These are phyloP conservation scores for Microtus ochrogaster DNA, from an alignment of 2,113 vertebrate species.

Conservation along the genomic window DNA sequence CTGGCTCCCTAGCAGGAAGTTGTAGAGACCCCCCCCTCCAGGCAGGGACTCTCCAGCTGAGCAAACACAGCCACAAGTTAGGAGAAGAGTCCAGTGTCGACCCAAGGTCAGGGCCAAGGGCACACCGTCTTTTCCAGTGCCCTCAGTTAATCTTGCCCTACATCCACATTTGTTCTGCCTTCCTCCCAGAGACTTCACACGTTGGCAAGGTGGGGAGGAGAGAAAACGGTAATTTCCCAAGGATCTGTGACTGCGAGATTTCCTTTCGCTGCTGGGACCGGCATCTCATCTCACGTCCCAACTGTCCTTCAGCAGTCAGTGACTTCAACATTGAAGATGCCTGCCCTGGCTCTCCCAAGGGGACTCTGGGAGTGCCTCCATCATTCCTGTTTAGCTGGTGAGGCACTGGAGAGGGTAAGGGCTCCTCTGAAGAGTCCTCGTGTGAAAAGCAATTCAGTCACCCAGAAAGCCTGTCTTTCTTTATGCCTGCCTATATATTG, in stretches of 20 bases:
- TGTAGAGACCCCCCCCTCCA: neutral
- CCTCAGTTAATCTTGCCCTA: neutral
- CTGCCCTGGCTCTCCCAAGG: neutral
- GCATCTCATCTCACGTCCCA: neutral
- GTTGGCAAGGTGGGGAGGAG: neutral
- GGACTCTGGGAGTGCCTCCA: neutral
- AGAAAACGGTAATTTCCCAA: slow-evolving; percentile 14
- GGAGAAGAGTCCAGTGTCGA: neutral
- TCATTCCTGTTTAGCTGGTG: neutral
- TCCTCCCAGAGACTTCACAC: neutral
- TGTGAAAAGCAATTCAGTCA: neutral
- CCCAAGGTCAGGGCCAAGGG: slow-evolving; percentile 33
- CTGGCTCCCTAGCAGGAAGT: neutral
- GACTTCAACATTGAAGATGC: neutral
- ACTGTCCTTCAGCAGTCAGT: slow-evolving; percentile 22
- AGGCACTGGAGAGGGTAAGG: neutral
- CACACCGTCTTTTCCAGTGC: neutral
- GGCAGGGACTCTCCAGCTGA: neutral
- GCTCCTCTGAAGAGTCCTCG: neutral
- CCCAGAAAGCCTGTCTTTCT: neutral
- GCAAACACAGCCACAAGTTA: neutral
- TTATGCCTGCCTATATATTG: neutral
- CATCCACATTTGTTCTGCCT: neutral
- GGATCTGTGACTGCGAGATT: neutral
- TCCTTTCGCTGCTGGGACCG: neutral